Percentiles rank a stretch among this genome's conserved stretches.
Conservation (phyloP, 2,797 vertebrate species). For the Psittacula derbiana region DNA sequence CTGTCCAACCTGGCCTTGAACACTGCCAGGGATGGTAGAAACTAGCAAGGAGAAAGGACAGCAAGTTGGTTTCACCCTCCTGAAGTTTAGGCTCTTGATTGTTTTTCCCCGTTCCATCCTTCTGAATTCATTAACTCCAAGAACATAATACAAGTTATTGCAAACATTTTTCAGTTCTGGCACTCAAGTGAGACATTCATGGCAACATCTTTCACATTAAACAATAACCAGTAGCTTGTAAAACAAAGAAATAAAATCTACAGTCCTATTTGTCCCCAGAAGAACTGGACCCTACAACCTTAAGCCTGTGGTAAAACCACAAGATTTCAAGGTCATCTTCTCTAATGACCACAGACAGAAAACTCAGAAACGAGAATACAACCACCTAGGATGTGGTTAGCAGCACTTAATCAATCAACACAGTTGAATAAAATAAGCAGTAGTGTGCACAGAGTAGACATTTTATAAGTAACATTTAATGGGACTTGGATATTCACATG, state of each 20-base stretch:
- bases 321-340: not conserved
- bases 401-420: not conserved
- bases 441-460: not conserved
- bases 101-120: not conserved
- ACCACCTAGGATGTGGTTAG: not conserved
- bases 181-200: not conserved
- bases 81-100: not conserved
- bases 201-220: not conserved
- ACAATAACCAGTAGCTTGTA: not conserved
- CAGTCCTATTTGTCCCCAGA: not conserved
- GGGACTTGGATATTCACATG: not conserved
- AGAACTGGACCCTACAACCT: not conserved
- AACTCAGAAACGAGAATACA: not conserved
- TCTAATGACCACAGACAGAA: not conserved
- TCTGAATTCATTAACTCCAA: not conserved
- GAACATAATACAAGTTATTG: not conserved
- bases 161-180: not conserved
- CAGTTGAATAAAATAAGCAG: not conserved
- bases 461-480: not conserved
- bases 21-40: not conserved
- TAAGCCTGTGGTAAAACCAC: not conserved
- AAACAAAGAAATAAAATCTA: not conserved
- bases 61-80: not conserved
- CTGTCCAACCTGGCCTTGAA: not conserved
- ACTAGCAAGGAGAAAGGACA: not conserved